These are phyloP conservation scores for Amphiduros pacificus DNA, from an alignment of 2,888 invertebrate genomes.

Conservation along the genomic window DNA sequence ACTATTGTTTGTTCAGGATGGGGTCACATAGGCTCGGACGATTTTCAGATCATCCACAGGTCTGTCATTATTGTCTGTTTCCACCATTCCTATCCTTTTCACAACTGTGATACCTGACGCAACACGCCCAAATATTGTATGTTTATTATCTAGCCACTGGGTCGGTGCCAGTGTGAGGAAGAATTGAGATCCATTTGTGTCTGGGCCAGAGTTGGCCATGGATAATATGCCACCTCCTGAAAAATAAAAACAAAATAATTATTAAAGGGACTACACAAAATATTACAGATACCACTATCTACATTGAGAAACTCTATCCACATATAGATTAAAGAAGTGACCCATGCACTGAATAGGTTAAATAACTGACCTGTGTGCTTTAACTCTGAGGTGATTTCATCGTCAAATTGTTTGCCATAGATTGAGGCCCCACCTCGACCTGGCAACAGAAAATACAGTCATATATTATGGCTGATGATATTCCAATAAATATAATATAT, in stretches of 20 bases:
- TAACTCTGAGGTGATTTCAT: conserved; percentile 90
- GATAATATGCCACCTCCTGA: conserved; percentile 80
- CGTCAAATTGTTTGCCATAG: conserved; percentile 91
- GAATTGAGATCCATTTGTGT: conserved; percentile 97
- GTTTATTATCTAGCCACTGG: conserved; percentile 97
- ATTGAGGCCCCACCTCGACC: conserved; percentile 94
- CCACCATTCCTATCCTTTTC: conserved; percentile 88
- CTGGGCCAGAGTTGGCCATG: conserved; percentile 98
- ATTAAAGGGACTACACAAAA: not conserved
- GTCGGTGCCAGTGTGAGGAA: conserved; percentile 95
- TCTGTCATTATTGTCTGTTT: conserved; percentile 88
- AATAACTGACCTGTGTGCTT: conserved; percentile 81
- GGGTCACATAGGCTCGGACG: conserved; percentile 34
- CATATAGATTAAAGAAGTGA: not conserved
- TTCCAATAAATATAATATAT: not conserved
- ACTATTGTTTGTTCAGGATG: too few relatives aligned
- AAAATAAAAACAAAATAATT: conserved; percentile 23
- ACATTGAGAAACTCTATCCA: not conserved
- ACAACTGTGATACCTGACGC: conserved; percentile 85
- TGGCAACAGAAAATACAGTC: conserved; percentile 29
- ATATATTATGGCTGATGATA: not conserved
- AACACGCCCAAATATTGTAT: conserved; percentile 91
- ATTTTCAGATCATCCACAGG: conserved; percentile 68
- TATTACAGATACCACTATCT: not conserved
- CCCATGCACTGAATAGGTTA: not conserved